Evolutionary conservation across 2,888 invertebrate genomes (phyloP).

Genomic region (Drosophila borealis): DNA sequence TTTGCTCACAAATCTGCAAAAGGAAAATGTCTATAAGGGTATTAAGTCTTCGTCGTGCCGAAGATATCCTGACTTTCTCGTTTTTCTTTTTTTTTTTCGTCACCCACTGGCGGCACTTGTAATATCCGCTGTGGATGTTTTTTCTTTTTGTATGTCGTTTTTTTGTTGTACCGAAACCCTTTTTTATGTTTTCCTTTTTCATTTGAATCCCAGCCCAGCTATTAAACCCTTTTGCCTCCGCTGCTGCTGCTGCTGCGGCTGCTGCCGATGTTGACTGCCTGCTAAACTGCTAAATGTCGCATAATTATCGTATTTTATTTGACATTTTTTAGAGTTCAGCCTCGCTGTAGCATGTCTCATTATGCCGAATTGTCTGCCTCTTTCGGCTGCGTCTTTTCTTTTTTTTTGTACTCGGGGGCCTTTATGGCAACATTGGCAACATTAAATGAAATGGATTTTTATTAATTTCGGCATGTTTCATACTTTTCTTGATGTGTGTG

Average conservation of each 20-base stretch:
- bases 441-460: constrained; percentile 74
- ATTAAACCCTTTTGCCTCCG: constrained; percentile 61
- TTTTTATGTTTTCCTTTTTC: constrained; percentile 52
- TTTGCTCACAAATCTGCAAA: too few relatives aligned
- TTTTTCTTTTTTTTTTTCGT: constrained; percentile 26
- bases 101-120: constrained; percentile 74
- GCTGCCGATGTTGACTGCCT: constrained; percentile 59
- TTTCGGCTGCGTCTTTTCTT: constrained; percentile 9
- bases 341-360: constrained; percentile 57
- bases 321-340: constrained; percentile 35
- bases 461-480: constrained; percentile 71
- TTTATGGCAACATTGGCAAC: constrained; percentile 47
- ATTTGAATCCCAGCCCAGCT: constrained; percentile 40
- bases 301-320: constrained; percentile 79
- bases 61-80: not conserved
- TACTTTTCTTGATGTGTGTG: constrained; percentile 34
- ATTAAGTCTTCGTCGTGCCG: too few relatives aligned
- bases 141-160: constrained; percentile 31
- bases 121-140: constrained; percentile 66
- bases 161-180: constrained; percentile 32
- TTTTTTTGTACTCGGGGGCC: constrained; percentile 16
- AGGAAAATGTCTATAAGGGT: too few relatives aligned
- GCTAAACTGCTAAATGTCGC: constrained; percentile 80
- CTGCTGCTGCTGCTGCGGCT: not conserved
- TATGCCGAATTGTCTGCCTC: constrained; percentile 64